A percentile compares a stretch with the other conserved stretches of the same genome.
These are phyloP conservation scores for Panurus biarmicus DNA, from an alignment of 2,113 vertebrate species.

Conservation along the genomic window DNA sequence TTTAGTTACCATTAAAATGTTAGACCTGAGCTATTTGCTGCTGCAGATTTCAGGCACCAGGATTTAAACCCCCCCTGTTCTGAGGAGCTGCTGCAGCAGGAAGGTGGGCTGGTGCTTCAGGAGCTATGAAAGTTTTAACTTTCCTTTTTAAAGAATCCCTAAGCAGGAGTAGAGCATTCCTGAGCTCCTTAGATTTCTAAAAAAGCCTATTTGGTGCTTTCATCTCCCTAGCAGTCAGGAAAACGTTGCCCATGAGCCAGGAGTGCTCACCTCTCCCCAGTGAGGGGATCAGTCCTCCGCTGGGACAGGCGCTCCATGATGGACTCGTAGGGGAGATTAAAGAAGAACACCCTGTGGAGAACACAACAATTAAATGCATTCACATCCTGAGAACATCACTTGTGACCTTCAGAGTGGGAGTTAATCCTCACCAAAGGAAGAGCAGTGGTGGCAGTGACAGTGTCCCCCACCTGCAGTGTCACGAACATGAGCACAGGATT, in stretches of 20 bases:
- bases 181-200: not conserved
- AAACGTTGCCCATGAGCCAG: not conserved
- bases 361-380: not conserved
- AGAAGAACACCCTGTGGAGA: constrained; percentile 81
- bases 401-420: not conserved
- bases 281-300: constrained; percentile 79
- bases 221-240: constrained; percentile 6
- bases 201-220: constrained; percentile 15
- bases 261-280: constrained; percentile 80
- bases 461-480: not conserved
- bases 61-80: not conserved
- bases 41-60: not conserved
- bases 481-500: fast-evolving
- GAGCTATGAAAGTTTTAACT: constrained; percentile 13
- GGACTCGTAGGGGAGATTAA: constrained; percentile 78
- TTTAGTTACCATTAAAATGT: not conserved
- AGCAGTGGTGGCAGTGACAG: not conserved
- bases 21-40: not conserved
- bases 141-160: constrained; percentile 21
- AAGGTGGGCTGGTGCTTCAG: not conserved
- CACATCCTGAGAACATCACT: not conserved
- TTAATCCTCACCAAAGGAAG: not conserved
- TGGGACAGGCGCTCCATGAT: constrained; percentile 80
- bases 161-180: not conserved
- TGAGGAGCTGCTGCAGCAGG: not conserved